Evolutionary conservation across 1,140 invertebrate genomes (phyloP).

Genomic region (Bactericera cockerelli): DNA sequence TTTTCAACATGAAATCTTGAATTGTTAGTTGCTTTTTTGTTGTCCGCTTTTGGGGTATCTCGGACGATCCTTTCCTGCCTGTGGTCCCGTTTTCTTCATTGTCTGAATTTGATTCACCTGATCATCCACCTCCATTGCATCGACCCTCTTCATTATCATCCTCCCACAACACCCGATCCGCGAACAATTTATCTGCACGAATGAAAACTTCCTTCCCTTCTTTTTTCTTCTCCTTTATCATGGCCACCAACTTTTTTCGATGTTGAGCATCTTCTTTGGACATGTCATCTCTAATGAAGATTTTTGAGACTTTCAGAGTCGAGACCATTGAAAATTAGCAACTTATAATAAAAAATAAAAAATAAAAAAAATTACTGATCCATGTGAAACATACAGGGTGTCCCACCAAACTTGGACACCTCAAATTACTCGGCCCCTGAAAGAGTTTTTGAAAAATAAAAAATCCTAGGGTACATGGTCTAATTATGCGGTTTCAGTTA

Average conservation of each 20-base stretch:
- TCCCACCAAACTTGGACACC: too few relatives aligned
- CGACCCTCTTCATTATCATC: neutral
- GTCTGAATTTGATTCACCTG: neutral
- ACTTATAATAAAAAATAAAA: neutral
- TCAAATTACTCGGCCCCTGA: too few relatives aligned
- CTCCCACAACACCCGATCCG: neutral
- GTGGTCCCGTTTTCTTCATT: neutral
- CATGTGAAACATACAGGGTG: neutral
- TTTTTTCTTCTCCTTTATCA: neutral
- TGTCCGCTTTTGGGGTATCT: neutral
- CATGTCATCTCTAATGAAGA: neutral
- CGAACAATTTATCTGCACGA: neutral
- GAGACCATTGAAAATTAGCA: neutral
- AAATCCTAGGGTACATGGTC: too few relatives aligned
- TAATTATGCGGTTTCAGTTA: too few relatives aligned
- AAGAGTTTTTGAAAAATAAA: too few relatives aligned
- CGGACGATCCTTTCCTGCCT: neutral
- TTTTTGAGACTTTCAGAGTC: neutral
- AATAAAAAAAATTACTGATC: neutral
- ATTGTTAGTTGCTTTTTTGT: neutral
- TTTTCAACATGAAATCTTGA: neutral
- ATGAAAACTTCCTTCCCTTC: neutral
- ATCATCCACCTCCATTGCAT: neutral
- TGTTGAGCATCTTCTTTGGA: neutral
- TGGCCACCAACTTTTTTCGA: neutral